These are phyloP conservation scores for Agrochola litura DNA, from an alignment of 2,888 invertebrate species.

Conservation along the genomic window DNA sequence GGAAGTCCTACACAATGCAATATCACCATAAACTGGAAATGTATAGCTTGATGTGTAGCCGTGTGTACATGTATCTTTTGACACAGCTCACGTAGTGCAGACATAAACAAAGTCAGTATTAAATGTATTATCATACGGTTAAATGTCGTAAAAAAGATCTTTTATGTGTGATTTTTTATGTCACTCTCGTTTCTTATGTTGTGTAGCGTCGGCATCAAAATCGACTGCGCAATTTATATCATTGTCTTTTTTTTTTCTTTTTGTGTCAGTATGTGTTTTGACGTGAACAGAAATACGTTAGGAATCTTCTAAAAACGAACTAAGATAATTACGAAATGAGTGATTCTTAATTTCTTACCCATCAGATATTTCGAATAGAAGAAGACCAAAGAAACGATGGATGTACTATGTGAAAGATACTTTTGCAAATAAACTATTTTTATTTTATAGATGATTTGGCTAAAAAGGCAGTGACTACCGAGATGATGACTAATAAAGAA, in stretches of 20 bases:
- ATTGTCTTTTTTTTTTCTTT: neutral
- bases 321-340: neutral
- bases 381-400: too few species aligned
- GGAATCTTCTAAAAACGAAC: too few species aligned
- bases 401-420: too few species aligned
- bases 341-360: neutral
- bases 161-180: slow-evolving; percentile 71
- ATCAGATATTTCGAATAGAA: neutral
- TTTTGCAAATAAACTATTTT: too few species aligned
- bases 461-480: too few species aligned
- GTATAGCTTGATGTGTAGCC: too few species aligned
- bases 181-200: slow-evolving; percentile 56
- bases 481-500: too few species aligned
- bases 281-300: neutral
- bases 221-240: neutral
- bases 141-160: slow-evolving; percentile 65
- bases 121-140: slow-evolving; percentile 61
- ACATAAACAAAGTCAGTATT: slow-evolving; percentile 58
- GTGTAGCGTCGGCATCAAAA: slow-evolving; percentile 52
- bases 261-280: neutral
- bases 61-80: slow-evolving; percentile 17
- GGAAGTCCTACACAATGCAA: too few species aligned
- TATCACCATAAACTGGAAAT: too few species aligned
- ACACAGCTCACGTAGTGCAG: slow-evolving; percentile 41
- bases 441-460: too few species aligned